phyloP scores from a whole-genome alignment of 2,797 vertebrate species.

The Hoplostethus mediterraneus region DNA sequence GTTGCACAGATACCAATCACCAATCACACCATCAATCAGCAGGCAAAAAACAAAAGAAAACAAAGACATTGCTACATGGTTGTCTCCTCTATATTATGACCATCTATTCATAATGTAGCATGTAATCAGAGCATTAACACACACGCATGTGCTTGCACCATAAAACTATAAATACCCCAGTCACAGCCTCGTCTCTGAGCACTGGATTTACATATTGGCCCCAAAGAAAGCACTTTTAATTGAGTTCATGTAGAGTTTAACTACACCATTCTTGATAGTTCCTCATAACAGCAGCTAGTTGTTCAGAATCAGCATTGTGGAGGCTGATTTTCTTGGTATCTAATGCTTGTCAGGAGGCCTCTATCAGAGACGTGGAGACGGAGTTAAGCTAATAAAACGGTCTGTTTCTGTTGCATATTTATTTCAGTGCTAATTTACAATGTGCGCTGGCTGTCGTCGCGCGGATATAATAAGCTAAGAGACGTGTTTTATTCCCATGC shows the following conservation, averaged over 20 bases:
- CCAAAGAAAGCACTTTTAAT: conserved; percentile 22
- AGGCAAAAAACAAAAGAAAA: too few species aligned
- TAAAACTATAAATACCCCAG: conserved; percentile 24
- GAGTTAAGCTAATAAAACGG: neutral
- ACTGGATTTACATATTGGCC: conserved; percentile 15
- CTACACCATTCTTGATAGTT: neutral
- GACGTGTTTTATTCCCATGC: neutral
- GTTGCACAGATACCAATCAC: too few species aligned
- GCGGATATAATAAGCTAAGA: neutral
- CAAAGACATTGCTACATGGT: too few species aligned
- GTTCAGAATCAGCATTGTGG: neutral
- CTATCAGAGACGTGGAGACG: neutral
- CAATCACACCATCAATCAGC: too few species aligned
- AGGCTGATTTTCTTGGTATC: neutral
- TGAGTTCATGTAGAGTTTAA: conserved; percentile 23
- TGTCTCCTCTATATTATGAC: too few species aligned
- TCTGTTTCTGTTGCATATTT: neutral
- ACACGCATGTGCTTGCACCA: neutral
- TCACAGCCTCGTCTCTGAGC: neutral
- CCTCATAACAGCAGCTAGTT: neutral
- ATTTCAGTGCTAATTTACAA: neutral
- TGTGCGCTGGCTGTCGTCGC: neutral
- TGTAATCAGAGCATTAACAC: too few species aligned
- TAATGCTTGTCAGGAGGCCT: neutral
- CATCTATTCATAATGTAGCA: too few species aligned